Conservation (phyloP, 2,888 invertebrate genomes). For the Microctonus brassicae region DNA sequence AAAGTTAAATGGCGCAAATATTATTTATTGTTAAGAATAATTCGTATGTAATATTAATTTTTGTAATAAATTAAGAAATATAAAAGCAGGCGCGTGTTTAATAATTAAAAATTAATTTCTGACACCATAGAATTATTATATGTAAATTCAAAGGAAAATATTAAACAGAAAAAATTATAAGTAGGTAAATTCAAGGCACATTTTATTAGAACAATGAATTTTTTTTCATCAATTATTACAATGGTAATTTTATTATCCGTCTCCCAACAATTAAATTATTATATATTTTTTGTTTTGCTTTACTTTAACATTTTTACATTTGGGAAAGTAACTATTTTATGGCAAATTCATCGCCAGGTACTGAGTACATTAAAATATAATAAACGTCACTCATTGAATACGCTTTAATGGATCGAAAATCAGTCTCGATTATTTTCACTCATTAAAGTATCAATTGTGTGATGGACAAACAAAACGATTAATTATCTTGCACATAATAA, state of each 20-base stretch:
- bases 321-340: slow-evolving; percentile 42
- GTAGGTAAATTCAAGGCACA: slow-evolving; percentile 59
- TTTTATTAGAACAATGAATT: slow-evolving; percentile 61
- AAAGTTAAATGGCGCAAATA: slow-evolving; percentile 46
- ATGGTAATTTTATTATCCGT: slow-evolving; percentile 52
- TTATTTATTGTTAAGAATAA: slow-evolving; percentile 52
- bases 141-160: slow-evolving; percentile 18
- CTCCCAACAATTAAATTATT: slow-evolving; percentile 30
- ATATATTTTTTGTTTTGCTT: background rate
- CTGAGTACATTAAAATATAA: slow-evolving; percentile 49
- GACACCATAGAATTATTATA: background rate
- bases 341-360: slow-evolving; percentile 54
- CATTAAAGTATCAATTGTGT: background rate
- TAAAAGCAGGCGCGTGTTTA: slow-evolving; percentile 25
- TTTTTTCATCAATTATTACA: slow-evolving; percentile 51
- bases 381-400: slow-evolving; percentile 26
- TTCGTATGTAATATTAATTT: slow-evolving; percentile 54
- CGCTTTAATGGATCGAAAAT: slow-evolving; percentile 37
- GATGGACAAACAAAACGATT: background rate
- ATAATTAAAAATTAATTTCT: slow-evolving; percentile 7
- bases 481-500: background rate
- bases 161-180: slow-evolving; percentile 28
- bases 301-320: slow-evolving; percentile 29
- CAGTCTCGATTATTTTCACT: background rate
- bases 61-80: slow-evolving; percentile 51